A percentile compares a stretch with the other conserved stretches of the same genome.
Evolutionary conservation across 2,888 invertebrate genomes (phyloP).

Genomic region (Synanthedon tipuliformis): DNA sequence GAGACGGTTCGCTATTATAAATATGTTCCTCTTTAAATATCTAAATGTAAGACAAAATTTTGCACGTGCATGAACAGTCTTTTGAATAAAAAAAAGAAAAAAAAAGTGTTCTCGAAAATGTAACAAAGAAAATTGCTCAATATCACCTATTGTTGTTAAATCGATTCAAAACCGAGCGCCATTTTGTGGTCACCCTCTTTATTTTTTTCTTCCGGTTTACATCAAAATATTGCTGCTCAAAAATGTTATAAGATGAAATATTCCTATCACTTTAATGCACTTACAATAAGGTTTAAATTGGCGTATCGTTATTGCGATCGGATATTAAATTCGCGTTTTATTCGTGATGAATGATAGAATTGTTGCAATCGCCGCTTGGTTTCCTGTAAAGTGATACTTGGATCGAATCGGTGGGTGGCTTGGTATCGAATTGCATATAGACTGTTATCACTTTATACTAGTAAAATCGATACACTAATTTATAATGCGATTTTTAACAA

Average conservation of each 20-base stretch:
- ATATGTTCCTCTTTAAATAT: too few species aligned
- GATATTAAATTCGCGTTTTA: conserved; percentile 22
- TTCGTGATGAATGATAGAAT: conserved; percentile 37
- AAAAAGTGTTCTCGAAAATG: not conserved
- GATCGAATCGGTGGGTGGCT: conserved; percentile 42
- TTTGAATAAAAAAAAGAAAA: not conserved
- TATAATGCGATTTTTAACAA: not conserved
- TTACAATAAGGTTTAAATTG: conserved; percentile 16
- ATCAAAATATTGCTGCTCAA: not conserved
- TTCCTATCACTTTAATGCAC: conserved; percentile 3
- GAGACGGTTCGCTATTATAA: too few species aligned
- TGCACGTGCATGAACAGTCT: not conserved
- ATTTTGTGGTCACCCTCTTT: conserved; percentile 18
- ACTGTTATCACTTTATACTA: conserved; percentile 21
- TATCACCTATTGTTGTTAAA: not conserved
- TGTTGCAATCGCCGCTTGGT: conserved; percentile 38
- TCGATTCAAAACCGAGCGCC: conserved; percentile 14
- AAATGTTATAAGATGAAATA: not conserved
- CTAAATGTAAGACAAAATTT: not conserved
- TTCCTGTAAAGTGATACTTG: conserved; percentile 58
- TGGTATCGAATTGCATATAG: conserved; percentile 36
- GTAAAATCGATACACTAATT: conserved; percentile 6
- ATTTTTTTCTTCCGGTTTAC: conserved; percentile 23
- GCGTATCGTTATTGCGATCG: not conserved
- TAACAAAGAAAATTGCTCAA: conserved; percentile 2